phyloP scores from a whole-genome alignment of 2,888 invertebrate species.

The Marronus borbonicus region DNA sequence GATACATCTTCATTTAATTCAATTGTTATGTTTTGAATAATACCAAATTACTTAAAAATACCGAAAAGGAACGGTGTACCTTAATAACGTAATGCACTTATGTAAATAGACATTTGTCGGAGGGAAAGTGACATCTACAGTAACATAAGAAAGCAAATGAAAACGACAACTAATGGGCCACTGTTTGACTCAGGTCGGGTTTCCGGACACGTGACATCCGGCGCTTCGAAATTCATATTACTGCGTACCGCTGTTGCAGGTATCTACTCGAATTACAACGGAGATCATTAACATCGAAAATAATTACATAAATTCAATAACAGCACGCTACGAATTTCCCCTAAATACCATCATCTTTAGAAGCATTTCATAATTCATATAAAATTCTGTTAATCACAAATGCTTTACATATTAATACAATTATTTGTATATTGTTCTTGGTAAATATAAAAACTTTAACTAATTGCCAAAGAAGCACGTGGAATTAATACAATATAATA shows the following conservation, averaged over 20 bases:
- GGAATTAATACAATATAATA: too few species aligned
- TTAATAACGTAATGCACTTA: conserved; percentile 39
- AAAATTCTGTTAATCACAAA: too few species aligned
- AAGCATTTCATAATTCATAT: neutral
- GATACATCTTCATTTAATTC: too few species aligned
- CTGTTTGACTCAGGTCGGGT: conserved; percentile 64
- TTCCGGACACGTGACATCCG: conserved; percentile 64
- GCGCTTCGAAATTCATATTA: conserved; percentile 49
- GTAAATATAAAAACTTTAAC: too few species aligned
- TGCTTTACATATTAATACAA: too few species aligned
- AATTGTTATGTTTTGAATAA: neutral
- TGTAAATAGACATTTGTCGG: conserved; percentile 47
- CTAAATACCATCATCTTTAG: neutral
- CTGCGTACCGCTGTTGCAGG: conserved; percentile 32
- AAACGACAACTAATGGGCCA: conserved; percentile 61
- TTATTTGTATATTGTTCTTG: too few species aligned
- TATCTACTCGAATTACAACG: conserved; percentile 48
- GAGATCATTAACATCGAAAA: conserved; percentile 49
- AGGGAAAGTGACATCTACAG: conserved; percentile 48
- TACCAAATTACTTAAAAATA: neutral
- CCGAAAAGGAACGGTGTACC: neutral
- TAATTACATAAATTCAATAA: conserved; percentile 49
- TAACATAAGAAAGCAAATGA: conserved; percentile 54
- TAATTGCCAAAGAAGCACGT: too few species aligned
- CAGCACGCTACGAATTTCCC: conserved; percentile 1